phyloP scores from a whole-genome alignment of 2,113 vertebrate species.

The Cyrtonyx montezumae region DNA sequence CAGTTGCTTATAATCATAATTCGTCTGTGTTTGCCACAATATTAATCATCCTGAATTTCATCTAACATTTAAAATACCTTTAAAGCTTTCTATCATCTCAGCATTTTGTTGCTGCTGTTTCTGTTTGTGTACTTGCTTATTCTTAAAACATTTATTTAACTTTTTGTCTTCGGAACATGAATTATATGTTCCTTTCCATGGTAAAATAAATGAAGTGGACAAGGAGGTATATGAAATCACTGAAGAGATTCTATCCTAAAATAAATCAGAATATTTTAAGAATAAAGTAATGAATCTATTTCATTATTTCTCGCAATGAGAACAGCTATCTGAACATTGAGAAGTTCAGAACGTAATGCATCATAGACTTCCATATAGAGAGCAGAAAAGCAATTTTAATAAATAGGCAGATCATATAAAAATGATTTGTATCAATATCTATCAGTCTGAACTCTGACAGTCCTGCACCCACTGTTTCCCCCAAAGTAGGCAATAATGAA shows the following conservation, averaged over 20 bases:
- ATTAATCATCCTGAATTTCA: background rate
- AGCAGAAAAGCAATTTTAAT: conserved; percentile 74
- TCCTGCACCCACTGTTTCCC: conserved; percentile 58
- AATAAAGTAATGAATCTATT: conserved; percentile 68
- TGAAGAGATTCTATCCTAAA: conserved; percentile 14
- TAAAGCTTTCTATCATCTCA: background rate
- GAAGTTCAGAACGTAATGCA: conserved; percentile 64
- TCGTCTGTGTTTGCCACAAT: background rate
- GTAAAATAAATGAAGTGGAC: conserved; percentile 10
- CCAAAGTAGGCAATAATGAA: conserved; percentile 70
- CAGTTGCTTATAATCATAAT: background rate
- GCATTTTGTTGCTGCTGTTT: background rate
- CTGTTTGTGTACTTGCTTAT: background rate
- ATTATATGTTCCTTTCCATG: background rate
- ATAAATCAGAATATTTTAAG: conserved; percentile 65
- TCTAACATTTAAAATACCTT: background rate
- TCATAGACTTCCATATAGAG: conserved; percentile 48
- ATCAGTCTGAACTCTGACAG: conserved; percentile 74
- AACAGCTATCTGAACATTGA: conserved; percentile 51
- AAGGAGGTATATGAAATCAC: background rate
- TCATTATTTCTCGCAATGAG: conserved; percentile 60
- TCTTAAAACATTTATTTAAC: background rate
- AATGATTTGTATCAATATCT: conserved; percentile 75
- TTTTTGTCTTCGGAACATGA: background rate
- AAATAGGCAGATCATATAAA: conserved; percentile 74